phyloP scores from a whole-genome alignment of 2,888 invertebrate species.

The Euclidia mi region DNA sequence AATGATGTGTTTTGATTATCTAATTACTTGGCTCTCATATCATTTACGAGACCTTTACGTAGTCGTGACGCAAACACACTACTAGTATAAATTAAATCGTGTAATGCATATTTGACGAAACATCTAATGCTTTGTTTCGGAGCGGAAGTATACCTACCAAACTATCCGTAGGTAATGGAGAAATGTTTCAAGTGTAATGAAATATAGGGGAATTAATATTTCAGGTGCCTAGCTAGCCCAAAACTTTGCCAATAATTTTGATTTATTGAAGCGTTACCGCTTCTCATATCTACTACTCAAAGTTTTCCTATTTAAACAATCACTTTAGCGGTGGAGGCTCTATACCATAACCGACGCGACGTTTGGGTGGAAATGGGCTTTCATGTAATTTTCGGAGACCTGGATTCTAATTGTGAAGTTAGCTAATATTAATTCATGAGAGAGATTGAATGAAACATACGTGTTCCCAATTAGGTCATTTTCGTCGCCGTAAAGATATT shows the following conservation, averaged over 20 bases:
- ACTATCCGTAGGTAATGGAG: conserved; percentile 66
- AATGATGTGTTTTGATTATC: conserved; percentile 5
- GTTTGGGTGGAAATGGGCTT: conserved; percentile 31
- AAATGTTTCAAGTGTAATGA: conserved; percentile 71
- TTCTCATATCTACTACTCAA: conserved; percentile 68
- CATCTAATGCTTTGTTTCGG: conserved; percentile 36
- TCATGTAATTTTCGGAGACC: conserved; percentile 28
- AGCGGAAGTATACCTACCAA: conserved; percentile 51
- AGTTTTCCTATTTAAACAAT: conserved; percentile 76
- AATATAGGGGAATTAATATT: conserved; percentile 75
- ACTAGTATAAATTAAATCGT: conserved; percentile 45
- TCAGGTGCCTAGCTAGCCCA: conserved; percentile 72
- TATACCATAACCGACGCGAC: conserved; percentile 25
- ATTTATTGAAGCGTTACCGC: conserved; percentile 74
- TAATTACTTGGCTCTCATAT: neutral
- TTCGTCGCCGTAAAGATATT: neutral
- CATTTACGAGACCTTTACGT: conserved; percentile 5
- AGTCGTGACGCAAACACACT: conserved; percentile 5
- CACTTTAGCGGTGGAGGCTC: conserved; percentile 48
- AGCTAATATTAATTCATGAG: conserved; percentile 12
- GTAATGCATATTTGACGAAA: conserved; percentile 43
- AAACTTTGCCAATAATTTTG: conserved; percentile 81
- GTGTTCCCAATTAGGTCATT: conserved; percentile 6
- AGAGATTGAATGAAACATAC: conserved; percentile 10
- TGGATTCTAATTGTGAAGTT: conserved; percentile 28